Conservation (phyloP, 2,888 invertebrate genomes). For the Apamea anceps region DNA sequence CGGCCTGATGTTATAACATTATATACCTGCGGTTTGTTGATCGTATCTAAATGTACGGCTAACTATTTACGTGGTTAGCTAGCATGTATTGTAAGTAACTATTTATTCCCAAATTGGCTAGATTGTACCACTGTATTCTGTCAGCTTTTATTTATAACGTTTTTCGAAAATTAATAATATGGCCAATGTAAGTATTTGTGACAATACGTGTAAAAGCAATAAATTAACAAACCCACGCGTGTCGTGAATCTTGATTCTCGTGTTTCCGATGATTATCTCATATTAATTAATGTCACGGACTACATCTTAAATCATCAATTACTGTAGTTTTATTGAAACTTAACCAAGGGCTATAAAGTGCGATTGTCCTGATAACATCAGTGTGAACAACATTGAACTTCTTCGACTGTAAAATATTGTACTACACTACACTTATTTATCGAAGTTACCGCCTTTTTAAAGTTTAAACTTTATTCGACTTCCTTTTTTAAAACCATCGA, state of each 20-base stretch:
- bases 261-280: constrained; percentile 46
- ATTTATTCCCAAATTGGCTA: not conserved
- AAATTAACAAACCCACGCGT: constrained; percentile 19
- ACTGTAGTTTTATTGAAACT: constrained; percentile 32
- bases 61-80: not conserved
- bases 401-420: constrained; percentile 20
- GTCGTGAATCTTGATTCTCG: constrained; percentile 9
- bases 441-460: constrained; percentile 3
- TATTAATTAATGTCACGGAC: constrained; percentile 33
- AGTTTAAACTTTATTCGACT: not conserved
- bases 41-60: not conserved
- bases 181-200: not conserved
- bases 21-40: not conserved
- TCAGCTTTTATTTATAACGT: too few species aligned
- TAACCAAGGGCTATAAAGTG: constrained; percentile 35
- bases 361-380: constrained; percentile 37
- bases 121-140: not conserved
- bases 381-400: constrained; percentile 29
- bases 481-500: not conserved
- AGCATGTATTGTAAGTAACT: too few species aligned
- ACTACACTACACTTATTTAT: constrained; percentile 12
- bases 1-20: not conserved
- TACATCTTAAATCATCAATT: constrained; percentile 38
- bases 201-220: constrained; percentile 11
- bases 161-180: not conserved